Base-by-base conservation (phyloP, 1,140 invertebrate species). In the Propsilocerus akamusi region DNA sequence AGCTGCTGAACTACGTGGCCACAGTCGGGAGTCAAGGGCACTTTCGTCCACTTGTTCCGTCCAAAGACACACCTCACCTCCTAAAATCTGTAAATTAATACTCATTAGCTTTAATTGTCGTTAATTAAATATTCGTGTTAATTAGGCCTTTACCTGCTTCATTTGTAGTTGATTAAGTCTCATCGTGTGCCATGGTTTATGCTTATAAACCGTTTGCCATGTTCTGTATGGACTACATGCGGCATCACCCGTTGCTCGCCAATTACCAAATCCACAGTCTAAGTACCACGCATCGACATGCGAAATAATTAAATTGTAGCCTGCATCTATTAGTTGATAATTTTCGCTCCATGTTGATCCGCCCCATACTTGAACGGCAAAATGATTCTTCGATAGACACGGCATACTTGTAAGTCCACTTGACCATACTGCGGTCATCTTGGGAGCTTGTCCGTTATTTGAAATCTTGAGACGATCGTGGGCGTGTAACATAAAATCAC, bases 241-340 rank as follows among this genome's bases (percentile, higher is more conserved):
- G 0, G 78, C 81, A 37, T 78, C 77, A 0, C 75, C 75, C 55
- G 55, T 69, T 61, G 61, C 82, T 6, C 83, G 67, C 84, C 84
- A 88, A 34, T 74, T 78, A 1, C 83, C 83, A 58, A 83, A 86
- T 0, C 84, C 84, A 56, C 86, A 88, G 57, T 88, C 84, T 49
- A 90, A 69, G 64, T 88, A 87, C 83, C 83, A 87, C 1, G 82
- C 81, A 58, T 89, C 83, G 25, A 86, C 82, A 58, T 88, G 84
- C 0, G 84, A 87, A 26, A 86, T 64, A 25, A 89, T 80, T n/a
- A 86, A 71, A 17, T 80, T 73, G 60, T 80, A 86, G 1, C 81
- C 82, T 49, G 79, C 77, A 49, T 78, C 73, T 5, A 86, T 58
- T 0, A 87, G 66, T 47, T 82, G 81, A 0, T 73, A 70, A 4